Evolutionary conservation across 2,888 invertebrate species (phyloP).

Genomic region (Lissocephala sabroskyi): DNA sequence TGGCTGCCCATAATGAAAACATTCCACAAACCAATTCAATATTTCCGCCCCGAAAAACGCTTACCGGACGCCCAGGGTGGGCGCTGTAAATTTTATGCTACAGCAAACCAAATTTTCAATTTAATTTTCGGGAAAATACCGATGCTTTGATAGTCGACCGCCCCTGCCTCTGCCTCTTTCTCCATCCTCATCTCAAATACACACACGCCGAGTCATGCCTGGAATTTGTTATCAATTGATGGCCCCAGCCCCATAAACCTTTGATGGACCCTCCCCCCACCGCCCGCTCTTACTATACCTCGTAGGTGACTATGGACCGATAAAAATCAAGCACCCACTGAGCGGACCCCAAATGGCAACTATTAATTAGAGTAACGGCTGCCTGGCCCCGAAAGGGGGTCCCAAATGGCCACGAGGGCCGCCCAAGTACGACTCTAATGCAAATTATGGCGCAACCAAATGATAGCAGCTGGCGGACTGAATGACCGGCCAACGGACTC

Average conservation of each 20-base stretch:
- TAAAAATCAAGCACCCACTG: conserved; percentile 40
- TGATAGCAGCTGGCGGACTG: conserved; percentile 27
- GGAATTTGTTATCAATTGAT: conserved; percentile 52
- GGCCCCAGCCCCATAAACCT: conserved; percentile 5
- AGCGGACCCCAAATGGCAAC: conserved; percentile 42
- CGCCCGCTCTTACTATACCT: not conserved
- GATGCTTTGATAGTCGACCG: too few relatives aligned
- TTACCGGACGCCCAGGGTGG: conserved; percentile 21
- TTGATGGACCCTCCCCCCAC: conserved; percentile 2
- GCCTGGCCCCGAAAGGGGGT: conserved; percentile 9
- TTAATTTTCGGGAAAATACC: conserved; percentile 37
- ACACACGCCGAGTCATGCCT: conserved; percentile 42
- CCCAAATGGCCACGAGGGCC: not conserved
- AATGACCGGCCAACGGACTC: not conserved
- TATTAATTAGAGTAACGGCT: conserved; percentile 49
- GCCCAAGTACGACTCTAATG: not conserved
- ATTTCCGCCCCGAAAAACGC: conserved; percentile 39
- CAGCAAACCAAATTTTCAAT: conserved; percentile 28
- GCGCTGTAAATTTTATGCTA: conserved; percentile 13
- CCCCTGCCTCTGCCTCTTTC: too few relatives aligned
- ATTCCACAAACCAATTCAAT: conserved; percentile 63
- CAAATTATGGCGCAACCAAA: conserved; percentile 51
- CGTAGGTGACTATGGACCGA: conserved; percentile 16
- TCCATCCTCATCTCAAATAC: conserved; percentile 47
- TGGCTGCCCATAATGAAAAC: conserved; percentile 45